phyloP scores from a whole-genome alignment of 2,797 vertebrate species.

The Gadopsis marmoratus region DNA sequence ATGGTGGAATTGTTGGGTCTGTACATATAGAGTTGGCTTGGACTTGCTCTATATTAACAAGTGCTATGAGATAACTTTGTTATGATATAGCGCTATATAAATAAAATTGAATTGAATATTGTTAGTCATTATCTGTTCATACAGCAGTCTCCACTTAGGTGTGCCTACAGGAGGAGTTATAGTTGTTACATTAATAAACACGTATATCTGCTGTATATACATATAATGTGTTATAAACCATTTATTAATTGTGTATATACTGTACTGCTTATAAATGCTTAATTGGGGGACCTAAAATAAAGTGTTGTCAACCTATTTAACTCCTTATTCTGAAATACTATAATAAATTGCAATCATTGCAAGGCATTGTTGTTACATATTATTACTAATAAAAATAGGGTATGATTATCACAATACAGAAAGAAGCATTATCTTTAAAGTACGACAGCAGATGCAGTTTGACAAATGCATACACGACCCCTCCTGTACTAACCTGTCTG shows the following conservation, averaged over 20 bases:
- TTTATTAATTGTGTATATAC: not conserved
- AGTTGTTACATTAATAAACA: not conserved
- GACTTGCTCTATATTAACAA: no score
- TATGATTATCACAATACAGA: not conserved
- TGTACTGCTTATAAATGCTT: not conserved
- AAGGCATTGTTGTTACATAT: not conserved
- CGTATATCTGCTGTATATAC: not conserved
- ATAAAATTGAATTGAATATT: no score
- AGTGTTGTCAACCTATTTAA: not conserved
- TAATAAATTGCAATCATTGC: not conserved
- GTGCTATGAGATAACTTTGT: no score
- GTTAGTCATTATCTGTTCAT: not conserved
- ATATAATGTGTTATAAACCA: not conserved
- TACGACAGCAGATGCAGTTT: not conserved
- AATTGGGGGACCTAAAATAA: not conserved
- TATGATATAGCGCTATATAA: no score
- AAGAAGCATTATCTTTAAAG: not conserved
- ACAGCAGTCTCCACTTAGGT: not conserved
- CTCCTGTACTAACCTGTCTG: conserved; percentile 83
- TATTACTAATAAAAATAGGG: not conserved
- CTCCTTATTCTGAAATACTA: not conserved
- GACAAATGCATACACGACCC: not conserved
- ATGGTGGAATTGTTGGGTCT: no score
- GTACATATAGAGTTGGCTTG: no score
- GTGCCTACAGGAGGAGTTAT: not conserved